Conservation (phyloP, 2,888 invertebrate species). For the Spilosoma lubricipeda region DNA sequence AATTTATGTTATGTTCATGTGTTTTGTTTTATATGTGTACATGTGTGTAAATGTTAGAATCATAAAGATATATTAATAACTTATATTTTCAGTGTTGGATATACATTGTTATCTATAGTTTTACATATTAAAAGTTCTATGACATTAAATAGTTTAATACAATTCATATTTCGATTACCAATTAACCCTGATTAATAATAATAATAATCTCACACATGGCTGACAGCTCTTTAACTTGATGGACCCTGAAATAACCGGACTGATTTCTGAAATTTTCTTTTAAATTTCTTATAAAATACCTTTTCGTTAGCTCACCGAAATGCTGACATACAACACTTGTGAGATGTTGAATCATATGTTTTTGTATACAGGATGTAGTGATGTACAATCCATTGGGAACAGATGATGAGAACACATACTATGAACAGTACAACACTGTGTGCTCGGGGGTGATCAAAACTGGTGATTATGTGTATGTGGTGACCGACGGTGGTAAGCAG, state of each 20-base stretch:
- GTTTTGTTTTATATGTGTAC: not conserved
- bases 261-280: not conserved
- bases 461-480: slow-evolving; percentile 98
- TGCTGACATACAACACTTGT: not conserved
- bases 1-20: not conserved
- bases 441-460: slow-evolving; percentile 94
- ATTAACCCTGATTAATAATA: not conserved
- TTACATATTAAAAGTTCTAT: too few species aligned
- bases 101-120: too few species aligned
- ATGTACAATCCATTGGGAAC: slow-evolving; percentile 89
- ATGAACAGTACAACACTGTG: slow-evolving; percentile 96
- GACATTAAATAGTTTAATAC: too few species aligned
- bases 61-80: not conserved
- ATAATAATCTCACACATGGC: not conserved
- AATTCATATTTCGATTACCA: too few species aligned
- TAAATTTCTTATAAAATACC: not conserved
- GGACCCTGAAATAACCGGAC: not conserved
- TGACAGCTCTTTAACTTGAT: too few species aligned
- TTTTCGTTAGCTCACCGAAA: not conserved
- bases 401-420: slow-evolving; percentile 94
- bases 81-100: not conserved
- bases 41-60: not conserved
- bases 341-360: not conserved
- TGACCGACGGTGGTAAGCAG: slow-evolving; percentile 95
- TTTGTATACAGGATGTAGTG: slow-evolving; percentile 89